A percentile compares a stretch with the other conserved stretches of the same genome.
phyloP scores from a whole-genome alignment of 2,797 vertebrate genomes.

The Propithecus deckenii region DNA sequence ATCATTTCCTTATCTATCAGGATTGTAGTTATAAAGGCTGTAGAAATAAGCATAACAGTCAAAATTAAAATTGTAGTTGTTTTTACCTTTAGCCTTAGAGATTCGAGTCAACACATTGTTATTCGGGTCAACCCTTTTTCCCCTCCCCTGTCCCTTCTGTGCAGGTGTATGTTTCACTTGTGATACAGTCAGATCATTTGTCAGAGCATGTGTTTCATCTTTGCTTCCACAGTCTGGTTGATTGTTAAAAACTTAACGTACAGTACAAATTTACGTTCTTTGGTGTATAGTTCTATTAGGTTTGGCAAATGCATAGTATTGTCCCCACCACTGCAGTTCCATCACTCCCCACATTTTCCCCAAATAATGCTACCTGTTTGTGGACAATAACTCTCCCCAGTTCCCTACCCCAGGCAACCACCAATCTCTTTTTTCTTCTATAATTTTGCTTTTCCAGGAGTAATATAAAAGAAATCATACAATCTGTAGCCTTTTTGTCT shows the following conservation, averaged over 20 bases:
- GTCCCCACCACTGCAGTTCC: too few relatives aligned
- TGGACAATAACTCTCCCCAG: background rate
- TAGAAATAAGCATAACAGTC: background rate
- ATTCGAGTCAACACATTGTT: accelerated
- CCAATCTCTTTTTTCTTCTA: background rate
- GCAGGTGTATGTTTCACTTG: background rate
- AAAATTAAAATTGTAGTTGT: background rate
- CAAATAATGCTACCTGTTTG: background rate
- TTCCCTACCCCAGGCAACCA: background rate
- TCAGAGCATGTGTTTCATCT: background rate
- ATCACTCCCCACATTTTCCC: background rate
- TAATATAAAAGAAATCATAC: background rate
- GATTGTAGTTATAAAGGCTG: background rate
- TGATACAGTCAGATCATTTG: background rate
- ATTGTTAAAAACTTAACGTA: background rate
- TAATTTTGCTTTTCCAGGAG: background rate
- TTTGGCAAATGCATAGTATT: background rate
- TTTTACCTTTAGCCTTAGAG: background rate
- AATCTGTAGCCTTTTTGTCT: background rate
- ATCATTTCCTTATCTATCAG: background rate
- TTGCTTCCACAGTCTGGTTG: too few relatives aligned
- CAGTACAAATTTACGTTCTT: background rate
- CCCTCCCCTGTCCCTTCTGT: background rate
- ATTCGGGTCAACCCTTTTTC: background rate
- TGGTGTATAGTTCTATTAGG: background rate